A percentile compares a stretch with the other conserved stretches of the same genome.
phyloP scores from a whole-genome alignment of 1,140 invertebrate genomes.

The Pissodes strobi region DNA sequence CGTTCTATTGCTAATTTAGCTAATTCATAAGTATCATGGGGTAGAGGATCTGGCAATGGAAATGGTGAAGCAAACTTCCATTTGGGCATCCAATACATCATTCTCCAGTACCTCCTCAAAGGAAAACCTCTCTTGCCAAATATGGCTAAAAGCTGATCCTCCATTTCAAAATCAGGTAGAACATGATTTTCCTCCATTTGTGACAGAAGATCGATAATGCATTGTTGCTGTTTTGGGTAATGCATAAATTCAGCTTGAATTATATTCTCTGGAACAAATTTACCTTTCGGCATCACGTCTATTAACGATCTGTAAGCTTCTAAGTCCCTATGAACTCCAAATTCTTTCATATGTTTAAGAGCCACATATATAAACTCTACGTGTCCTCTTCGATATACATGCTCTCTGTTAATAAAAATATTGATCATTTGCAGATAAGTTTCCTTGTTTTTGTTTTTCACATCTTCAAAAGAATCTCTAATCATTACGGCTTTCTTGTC shows the following conservation, averaged over 20 bases:
- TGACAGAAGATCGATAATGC: slow-evolving; percentile 81
- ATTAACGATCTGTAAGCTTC: slow-evolving; percentile 90
- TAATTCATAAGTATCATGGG: slow-evolving; percentile 76
- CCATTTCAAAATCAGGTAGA: slow-evolving; percentile 87
- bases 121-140: slow-evolving; percentile 83
- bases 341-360: slow-evolving; percentile 85
- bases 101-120: slow-evolving; percentile 82
- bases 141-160: slow-evolving; percentile 77
- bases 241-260: slow-evolving; percentile 88
- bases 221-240: slow-evolving; percentile 93
- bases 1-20: slow-evolving; percentile 83
- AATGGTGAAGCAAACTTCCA: slow-evolving; percentile 92
- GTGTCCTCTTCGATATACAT: slow-evolving; percentile 72
- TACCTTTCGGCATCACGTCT: slow-evolving; percentile 90
- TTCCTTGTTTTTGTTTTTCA: slow-evolving; percentile 71
- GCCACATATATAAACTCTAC: slow-evolving; percentile 94
- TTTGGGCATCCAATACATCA: slow-evolving; percentile 99
- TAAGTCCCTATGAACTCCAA: slow-evolving; percentile 87
- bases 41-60: slow-evolving; percentile 75
- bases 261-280: slow-evolving; percentile 79
- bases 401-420: slow-evolving; percentile 66
- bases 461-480: slow-evolving; percentile 57
- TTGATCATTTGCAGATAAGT: slow-evolving; percentile 76
- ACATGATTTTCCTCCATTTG: slow-evolving; percentile 92
- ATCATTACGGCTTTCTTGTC: slow-evolving; percentile 16